Evolutionary conservation across 2,888 invertebrate genomes (phyloP).

Genomic region (Trissolcus japonicus): DNA sequence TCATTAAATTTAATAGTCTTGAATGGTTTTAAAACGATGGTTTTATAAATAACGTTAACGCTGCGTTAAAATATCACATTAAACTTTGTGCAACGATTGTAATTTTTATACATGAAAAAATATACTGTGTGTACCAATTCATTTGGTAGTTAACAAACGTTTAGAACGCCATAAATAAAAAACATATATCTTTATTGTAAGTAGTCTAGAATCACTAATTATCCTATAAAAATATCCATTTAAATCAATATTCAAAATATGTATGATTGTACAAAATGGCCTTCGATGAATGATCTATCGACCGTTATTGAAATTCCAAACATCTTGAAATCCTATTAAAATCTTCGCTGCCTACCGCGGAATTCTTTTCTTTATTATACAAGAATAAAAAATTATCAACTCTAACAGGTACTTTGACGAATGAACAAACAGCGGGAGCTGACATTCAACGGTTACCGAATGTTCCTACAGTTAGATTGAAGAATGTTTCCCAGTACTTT

Average conservation of each 20-base stretch:
- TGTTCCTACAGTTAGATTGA: constrained; percentile 63
- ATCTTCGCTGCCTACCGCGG: no score
- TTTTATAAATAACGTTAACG: not conserved
- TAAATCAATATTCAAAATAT: not conserved
- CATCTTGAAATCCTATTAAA: no score
- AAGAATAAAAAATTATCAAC: no score
- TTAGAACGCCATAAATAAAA: constrained; percentile 14
- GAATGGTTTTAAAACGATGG: no score
- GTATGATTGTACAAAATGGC: constrained; percentile 4
- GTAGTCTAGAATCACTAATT: constrained; percentile 2
- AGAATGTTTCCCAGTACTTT: constrained; percentile 76
- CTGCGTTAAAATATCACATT: constrained; percentile 5
- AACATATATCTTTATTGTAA: constrained; percentile 21
- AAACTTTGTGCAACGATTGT: not conserved
- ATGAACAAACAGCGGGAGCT: not conserved
- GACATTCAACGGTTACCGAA: not conserved
- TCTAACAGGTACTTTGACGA: constrained; percentile 1
- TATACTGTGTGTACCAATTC: constrained; percentile 7
- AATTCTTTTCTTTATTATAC: no score
- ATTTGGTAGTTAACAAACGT: constrained; percentile 13
- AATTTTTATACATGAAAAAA: not conserved
- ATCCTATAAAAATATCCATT: constrained; percentile 2
- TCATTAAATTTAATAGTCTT: no score
- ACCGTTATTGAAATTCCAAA: no score
- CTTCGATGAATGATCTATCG: no score